Evolutionary conservation across 2,888 invertebrate species (phyloP), one percentile per base, ranked within the genome.

Genomic region (Drosophila yooni): DNA sequence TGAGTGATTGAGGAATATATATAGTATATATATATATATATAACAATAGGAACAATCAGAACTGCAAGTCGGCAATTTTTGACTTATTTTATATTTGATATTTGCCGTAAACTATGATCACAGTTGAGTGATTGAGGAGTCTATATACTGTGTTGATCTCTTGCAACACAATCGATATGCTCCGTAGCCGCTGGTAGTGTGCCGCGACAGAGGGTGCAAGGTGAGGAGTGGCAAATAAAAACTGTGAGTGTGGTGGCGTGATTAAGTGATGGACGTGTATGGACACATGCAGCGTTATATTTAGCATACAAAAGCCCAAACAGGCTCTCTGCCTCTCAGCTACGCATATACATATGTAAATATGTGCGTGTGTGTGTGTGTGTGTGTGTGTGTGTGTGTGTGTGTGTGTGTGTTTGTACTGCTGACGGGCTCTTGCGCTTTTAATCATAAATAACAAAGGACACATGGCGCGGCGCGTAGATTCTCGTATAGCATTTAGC

Each of bases 191-290:
- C 33, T 61, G 50, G 57, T 43, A 57, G 43, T 0, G 43, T 57
- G 43, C 21, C 21, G 21, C 29, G 15, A 21, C 10, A 3, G 31
- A 3, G 21, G 29, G 57, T 13, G 15, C 15, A 29, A 43, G 57
- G 43, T 57, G 57, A 33, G 40, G 61, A 46, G 36, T 21, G 67
- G 48, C 38, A 57, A 69, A 67, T 69, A 56, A 48, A 66, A 61
- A 53, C 64, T 52, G 73, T 66, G 76, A 82, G 88, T 86, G 78
- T 81, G 89, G 84, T 87, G 90, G 90, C 90, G 87, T 88, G 87
- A 88, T 88, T 90, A 90, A 88, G 90, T 88, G 87, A 88, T 88
- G 90, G 89, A 88, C 87, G 85, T 84, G 88, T 89, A 80, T 89
- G 85, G 89, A 90, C 89, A 87, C 87, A 90, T 87, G 85, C 88